A percentile compares a stretch with the other conserved stretches of the same genome.
These are phyloP conservation scores for Clanis bilineata DNA, from an alignment of 2,888 invertebrate genomes.

Conservation along the genomic window DNA sequence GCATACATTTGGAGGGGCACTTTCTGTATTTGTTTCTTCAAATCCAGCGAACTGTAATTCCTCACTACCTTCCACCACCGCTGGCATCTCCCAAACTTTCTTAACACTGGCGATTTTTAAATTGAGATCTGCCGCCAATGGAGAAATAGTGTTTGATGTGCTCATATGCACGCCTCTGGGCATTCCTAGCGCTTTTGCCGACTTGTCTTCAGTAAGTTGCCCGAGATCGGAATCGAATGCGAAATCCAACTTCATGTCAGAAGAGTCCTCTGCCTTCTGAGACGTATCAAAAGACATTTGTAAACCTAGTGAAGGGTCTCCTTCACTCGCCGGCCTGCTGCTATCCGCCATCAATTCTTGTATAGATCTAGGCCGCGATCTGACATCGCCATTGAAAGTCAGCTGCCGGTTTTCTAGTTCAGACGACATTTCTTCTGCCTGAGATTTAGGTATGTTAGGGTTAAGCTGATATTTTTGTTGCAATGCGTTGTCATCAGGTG, in stretches of 20 bases:
- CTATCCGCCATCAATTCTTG: slow-evolving; percentile 73
- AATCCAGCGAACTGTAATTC: slow-evolving; percentile 74
- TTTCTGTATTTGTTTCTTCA: slow-evolving; percentile 70
- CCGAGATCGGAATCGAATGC: slow-evolving; percentile 92
- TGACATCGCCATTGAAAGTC: slow-evolving; percentile 70
- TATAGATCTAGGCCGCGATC: slow-evolving; percentile 68
- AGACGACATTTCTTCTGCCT: slow-evolving; percentile 68
- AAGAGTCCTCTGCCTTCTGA: slow-evolving; percentile 87
- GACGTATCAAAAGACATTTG: slow-evolving; percentile 85
- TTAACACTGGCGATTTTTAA: slow-evolving; percentile 97
- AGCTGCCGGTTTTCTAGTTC: slow-evolving; percentile 77
- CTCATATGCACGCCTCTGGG: slow-evolving; percentile 85
- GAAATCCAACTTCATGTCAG: slow-evolving; percentile 95
- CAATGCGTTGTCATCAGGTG: slow-evolving; percentile 84
- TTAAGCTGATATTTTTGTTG: slow-evolving; percentile 84
- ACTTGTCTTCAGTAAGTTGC: slow-evolving; percentile 88
- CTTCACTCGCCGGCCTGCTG: slow-evolving; percentile 57
- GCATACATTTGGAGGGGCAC: slow-evolving; percentile 87
- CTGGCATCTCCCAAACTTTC: slow-evolving; percentile 93
- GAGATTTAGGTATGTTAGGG: slow-evolving; percentile 68
- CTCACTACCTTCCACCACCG: slow-evolving; percentile 83
- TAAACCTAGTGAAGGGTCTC: slow-evolving; percentile 79
- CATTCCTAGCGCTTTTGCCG: slow-evolving; percentile 71
- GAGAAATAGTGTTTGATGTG: slow-evolving; percentile 88
- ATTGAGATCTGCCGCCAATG: slow-evolving; percentile 94